Conservation (phyloP, 2,113 vertebrate species). For the Progne subis region DNA sequence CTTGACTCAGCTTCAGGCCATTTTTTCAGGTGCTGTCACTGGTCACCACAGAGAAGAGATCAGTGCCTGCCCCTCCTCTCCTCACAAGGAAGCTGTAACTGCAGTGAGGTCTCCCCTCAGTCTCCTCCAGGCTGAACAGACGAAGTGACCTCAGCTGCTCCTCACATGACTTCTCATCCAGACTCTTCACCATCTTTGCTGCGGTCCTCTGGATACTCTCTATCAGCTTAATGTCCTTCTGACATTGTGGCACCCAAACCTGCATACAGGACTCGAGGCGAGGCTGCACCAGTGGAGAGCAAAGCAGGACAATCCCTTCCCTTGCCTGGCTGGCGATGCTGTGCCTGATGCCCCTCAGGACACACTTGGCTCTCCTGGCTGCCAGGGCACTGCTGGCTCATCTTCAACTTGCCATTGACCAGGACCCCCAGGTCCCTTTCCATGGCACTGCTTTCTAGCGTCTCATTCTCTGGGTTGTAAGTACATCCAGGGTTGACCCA, state of each 20-base stretch:
- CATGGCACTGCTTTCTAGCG: not conserved
- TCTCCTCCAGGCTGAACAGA: not conserved
- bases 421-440: not conserved
- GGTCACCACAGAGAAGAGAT: not conserved
- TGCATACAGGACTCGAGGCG: accelerated
- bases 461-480: not conserved
- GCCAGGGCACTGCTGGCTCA: not conserved
- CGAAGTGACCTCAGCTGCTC: not conserved
- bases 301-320: not conserved
- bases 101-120: accelerated
- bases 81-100: accelerated
- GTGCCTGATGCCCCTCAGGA: too few relatives aligned
- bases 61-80: not conserved
- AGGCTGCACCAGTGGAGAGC: accelerated
- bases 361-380: accelerated
- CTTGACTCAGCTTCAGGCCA: not conserved
- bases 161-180: accelerated
- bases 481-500: not conserved
- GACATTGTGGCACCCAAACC: not conserved
- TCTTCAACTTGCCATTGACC: accelerated
- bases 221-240: not conserved
- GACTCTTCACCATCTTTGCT: not conserved
- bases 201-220: accelerated
- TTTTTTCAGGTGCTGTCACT: not conserved
- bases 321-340: accelerated